Evolutionary conservation across 2,888 invertebrate species (phyloP).

Genomic region (Athalia cordata): DNA sequence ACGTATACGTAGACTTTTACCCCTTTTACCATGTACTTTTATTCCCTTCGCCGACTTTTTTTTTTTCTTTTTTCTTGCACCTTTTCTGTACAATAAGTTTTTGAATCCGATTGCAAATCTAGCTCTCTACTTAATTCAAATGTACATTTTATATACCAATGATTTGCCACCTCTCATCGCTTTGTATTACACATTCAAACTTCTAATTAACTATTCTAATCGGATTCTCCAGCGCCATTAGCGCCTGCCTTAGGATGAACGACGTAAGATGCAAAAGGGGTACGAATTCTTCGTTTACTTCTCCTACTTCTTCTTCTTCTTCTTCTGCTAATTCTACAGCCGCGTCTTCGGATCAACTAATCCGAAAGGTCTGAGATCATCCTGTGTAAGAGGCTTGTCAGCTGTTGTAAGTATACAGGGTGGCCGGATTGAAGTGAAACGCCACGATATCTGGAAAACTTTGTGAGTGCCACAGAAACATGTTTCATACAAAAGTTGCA

Average conservation of each 20-base stretch:
- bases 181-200: neutral
- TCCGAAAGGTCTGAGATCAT: constrained; percentile 38
- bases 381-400: constrained; percentile 37
- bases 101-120: too few relatives aligned
- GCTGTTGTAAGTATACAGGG: neutral
- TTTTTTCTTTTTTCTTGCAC: neutral
- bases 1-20: neutral
- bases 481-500: too few relatives aligned
- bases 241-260: constrained; percentile 49
- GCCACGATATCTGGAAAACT: too few relatives aligned
- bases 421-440: too few relatives aligned
- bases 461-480: too few relatives aligned
- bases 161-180: neutral
- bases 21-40: neutral
- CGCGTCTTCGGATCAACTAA: neutral
- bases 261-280: constrained; percentile 5
- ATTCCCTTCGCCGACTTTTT: neutral
- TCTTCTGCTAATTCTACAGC: too few relatives aligned
- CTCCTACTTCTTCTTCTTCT: constrained; percentile 1
- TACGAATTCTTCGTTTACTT: neutral
- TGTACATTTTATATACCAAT: too few relatives aligned
- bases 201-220: constrained; percentile 51
- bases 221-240: constrained; percentile 51
- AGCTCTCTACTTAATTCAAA: too few relatives aligned
- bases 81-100: neutral